Base-by-base conservation (phyloP, 2,113 vertebrate species). In the Indicator indicator region DNA sequence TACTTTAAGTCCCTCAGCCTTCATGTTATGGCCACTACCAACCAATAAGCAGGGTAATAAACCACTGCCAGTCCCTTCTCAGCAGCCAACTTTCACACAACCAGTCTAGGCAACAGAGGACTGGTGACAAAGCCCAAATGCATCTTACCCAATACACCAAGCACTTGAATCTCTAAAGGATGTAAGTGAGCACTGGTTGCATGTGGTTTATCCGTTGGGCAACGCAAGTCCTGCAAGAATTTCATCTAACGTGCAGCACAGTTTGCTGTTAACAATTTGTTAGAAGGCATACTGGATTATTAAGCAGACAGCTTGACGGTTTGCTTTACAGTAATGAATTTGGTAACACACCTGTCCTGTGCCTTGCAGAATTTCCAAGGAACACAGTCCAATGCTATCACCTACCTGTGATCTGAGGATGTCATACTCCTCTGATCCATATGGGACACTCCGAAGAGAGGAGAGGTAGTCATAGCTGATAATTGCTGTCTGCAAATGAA, bases 381-480 rank as follows among this genome's bases (percentile, higher is more conserved):
- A 81, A 83, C 4, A 9, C 32, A 83, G 28, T 26, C 69, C 24
- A 89, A 76, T 42, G 50, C 48, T 68, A 70, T 67, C 28, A 76
- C 85, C 80, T 98, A 99, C 99, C 99, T 99, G 97, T 30, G 99
- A 99, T 91, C 96, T 99, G 95, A 99, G 96, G 23, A 94, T 91
- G 65, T 98, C 96, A 92, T 99, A 99, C 77, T 99, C 98, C 60
- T 99, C 97, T 50, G 99, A 98, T 77, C 98, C 99, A 0, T 97
- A 96, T 1, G 98, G 97, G 85, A 99, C 97, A 3, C 97, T 95
- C 92, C 95, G 98, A 82, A 99, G 98, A 40, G 99, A 97, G 5
- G 98, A 98, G 90, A 99, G 97, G 86, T 99, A 99, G 97, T 99
- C 99, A 24, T 98, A 99, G 89, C 98, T 99, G 97, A 99, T 99